Percentiles rank a stretch among this genome's conserved stretches.
These are phyloP conservation scores for Rallus limicola DNA, from an alignment of 2,113 vertebrate species.

Conservation along the genomic window DNA sequence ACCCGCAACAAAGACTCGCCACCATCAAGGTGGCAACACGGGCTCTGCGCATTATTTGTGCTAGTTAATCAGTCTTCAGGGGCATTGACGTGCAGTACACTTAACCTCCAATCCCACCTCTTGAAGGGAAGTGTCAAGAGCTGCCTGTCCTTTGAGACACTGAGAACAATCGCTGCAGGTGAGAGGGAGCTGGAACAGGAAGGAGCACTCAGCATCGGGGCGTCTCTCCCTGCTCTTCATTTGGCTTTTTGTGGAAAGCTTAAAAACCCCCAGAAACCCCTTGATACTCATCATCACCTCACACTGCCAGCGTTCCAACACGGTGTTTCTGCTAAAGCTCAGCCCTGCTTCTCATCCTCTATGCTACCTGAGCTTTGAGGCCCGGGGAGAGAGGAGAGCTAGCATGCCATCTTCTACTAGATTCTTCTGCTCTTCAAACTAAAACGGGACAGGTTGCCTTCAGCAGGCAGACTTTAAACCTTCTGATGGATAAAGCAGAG, in stretches of 20 bases:
- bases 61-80: background rate
- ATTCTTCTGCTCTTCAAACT: background rate
- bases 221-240: background rate
- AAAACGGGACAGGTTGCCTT: background rate
- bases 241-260: background rate
- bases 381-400: background rate
- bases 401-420: accelerated
- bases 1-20: background rate
- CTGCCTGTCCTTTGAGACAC: background rate
- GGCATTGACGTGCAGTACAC: background rate
- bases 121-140: background rate
- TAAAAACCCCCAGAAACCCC: background rate
- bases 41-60: background rate
- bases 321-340: too few relatives aligned
- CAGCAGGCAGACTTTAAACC: too few relatives aligned
- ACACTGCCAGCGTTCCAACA: background rate
- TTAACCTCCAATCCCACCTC: background rate
- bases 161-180: background rate
- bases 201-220: background rate
- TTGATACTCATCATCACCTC: background rate
- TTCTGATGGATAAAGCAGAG: too few relatives aligned
- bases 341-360: background rate
- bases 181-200: background rate
- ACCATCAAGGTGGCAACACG: background rate
- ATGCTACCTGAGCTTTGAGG: background rate